Evolutionary conservation across 2,797 vertebrate genomes (phyloP).

Genomic region (Acanthurus leucopareius): DNA sequence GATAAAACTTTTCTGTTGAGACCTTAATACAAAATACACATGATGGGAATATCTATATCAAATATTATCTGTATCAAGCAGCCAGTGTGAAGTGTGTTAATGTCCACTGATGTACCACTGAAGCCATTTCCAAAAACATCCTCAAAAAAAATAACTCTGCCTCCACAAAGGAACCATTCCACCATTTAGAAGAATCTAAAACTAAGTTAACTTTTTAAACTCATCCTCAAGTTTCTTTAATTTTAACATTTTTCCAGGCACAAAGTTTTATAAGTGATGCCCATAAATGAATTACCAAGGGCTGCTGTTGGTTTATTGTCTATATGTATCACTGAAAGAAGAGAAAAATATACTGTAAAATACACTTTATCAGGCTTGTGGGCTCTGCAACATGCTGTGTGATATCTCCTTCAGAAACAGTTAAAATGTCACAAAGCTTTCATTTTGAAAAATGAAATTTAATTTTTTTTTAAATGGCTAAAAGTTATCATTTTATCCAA

Average conservation of each 20-base stretch:
- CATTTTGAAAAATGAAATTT: no score
- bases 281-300: neutral
- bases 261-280: neutral
- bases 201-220: no score
- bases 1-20: neutral
- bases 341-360: neutral
- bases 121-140: neutral
- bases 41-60: neutral
- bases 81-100: neutral
- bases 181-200: no score
- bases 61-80: neutral
- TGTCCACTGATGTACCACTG: neutral
- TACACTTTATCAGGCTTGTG: neutral
- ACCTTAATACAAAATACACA: neutral
- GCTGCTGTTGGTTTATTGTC: neutral
- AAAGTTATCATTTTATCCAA: no score
- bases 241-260: neutral
- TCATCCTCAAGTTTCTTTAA: neutral
- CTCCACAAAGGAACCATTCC: neutral
- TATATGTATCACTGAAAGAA: neutral
- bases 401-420: neutral
- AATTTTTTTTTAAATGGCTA: no score
- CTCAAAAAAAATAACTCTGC: neutral
- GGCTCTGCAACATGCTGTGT: neutral
- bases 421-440: neutral